phyloP scores from a whole-genome alignment of 2,113 vertebrate species.

The Sylvietta virens region DNA sequence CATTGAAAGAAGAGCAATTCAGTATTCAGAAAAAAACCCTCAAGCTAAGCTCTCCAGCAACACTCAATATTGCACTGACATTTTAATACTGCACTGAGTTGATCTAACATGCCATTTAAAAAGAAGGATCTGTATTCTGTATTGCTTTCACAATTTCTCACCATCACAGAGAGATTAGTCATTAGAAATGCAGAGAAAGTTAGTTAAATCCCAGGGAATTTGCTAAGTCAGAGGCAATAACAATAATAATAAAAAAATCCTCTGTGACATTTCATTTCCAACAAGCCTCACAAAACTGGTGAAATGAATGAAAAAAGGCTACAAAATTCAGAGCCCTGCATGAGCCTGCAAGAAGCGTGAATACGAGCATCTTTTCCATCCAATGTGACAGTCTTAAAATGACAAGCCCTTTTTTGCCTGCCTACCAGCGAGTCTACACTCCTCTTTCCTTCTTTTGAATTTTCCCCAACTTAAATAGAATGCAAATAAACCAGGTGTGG shows the following conservation, averaged over 20 bases:
- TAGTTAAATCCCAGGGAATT: background rate
- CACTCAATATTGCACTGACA: background rate
- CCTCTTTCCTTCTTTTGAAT: conserved; percentile 63
- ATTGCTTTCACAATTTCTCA: background rate
- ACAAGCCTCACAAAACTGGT: background rate
- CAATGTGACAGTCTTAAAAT: conserved; percentile 18
- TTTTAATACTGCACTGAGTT: conserved; percentile 2
- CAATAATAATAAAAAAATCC: background rate
- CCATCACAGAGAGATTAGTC: background rate
- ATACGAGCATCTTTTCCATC: conserved; percentile 12
- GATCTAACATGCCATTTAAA: background rate
- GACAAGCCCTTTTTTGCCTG: conserved; percentile 48
- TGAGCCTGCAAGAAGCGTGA: background rate
- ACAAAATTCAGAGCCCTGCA: background rate
- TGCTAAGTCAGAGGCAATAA: background rate
- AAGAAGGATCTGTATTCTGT: background rate
- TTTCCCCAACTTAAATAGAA: conserved; percentile 67
- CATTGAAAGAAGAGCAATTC: background rate
- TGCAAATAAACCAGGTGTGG: conserved; percentile 75
- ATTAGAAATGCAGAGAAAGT: background rate
- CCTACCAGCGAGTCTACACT: background rate
- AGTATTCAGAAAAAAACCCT: background rate
- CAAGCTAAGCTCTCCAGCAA: background rate
- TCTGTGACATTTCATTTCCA: background rate
- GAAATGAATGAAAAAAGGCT: background rate